Evolutionary conservation across 2,113 vertebrate species (phyloP).

Genomic region (Lagopus muta): DNA sequence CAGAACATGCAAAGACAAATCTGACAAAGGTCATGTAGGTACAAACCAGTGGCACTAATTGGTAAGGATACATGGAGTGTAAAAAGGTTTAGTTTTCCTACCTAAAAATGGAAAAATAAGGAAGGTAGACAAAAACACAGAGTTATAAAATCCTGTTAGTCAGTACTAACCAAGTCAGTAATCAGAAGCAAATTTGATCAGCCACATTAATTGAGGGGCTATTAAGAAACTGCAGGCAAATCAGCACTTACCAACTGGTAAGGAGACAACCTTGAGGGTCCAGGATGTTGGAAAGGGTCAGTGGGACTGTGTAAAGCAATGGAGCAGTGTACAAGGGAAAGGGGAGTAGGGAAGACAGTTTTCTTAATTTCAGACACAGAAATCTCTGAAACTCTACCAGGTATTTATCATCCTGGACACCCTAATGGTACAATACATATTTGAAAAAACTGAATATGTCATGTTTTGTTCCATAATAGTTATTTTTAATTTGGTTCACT

Average conservation of each 20-base stretch:
- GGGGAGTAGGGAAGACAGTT: rapidly evolving
- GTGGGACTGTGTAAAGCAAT: not conserved
- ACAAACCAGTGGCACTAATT: not conserved
- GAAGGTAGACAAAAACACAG: not conserved
- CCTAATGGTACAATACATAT: not conserved
- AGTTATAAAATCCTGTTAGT: not conserved
- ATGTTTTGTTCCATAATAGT: not conserved
- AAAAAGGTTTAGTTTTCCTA: not conserved
- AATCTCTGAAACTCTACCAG: not conserved
- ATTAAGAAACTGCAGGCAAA: not conserved
- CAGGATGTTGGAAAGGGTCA: rapidly evolving
- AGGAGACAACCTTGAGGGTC: not conserved
- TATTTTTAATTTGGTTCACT: not conserved
- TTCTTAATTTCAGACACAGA: not conserved
- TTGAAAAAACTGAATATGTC: not conserved
- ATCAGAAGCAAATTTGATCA: not conserved
- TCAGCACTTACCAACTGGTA: not conserved
- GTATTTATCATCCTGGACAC: not conserved
- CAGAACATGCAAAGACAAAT: not conserved
- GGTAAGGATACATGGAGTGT: not conserved
- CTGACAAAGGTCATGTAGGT: not conserved
- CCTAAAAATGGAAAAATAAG: not conserved
- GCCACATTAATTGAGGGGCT: not conserved
- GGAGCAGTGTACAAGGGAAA: not conserved
- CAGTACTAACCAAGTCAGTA: not conserved